Evolutionary conservation across 2,888 invertebrate genomes (phyloP), one percentile per base, ranked within the genome.

Genomic region (Ferdinandea cuprea): DNA sequence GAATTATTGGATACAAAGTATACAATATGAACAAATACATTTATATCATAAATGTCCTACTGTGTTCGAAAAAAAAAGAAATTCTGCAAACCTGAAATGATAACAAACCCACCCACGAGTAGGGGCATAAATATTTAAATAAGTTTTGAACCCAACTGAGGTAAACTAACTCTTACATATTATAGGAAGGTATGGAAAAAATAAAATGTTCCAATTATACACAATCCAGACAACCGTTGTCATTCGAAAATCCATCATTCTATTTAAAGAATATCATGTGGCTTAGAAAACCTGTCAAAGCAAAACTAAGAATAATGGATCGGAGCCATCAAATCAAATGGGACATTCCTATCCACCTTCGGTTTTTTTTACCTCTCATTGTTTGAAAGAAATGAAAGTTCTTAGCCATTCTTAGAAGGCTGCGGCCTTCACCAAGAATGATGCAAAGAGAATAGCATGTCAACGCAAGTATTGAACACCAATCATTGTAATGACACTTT

Each of bases 401-500:
- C 76, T 76, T 65, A 81, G 58, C 56, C 71, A 42, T 40, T 63
- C n/a, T n/a, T n/a, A n/a, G 35, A 65, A 25, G 37, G 44, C 40
- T 21, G 19, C 25, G 59, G 66, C 35, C 11, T 13, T 35, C 5
- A 9, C 4, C 11, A 44, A 17, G 17, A 17, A n/a, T 11, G 44
- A 44, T 11, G 50, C 58, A 58, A 65, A 52, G 61, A 61, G 78
- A 73, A 66, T 78, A 56, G 48, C 61, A 50, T 78, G 83, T 83
- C 83, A 73, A 72, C 72, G 78, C 78, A 52, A 78, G 83, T 83
- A 83, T 83, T 83, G 83, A 83, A 83, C 78, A 83, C 83, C 72
- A 83, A 83, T 83, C 83, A 83, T 83, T 83, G 78, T 77, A 83
- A 83, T 83, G 83, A 78, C 83, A 78, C 66, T 83, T 83, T 78